A percentile compares a stretch with the other conserved stretches of the same genome.
Evolutionary conservation across 2,888 invertebrate species (phyloP).

Genomic region (Odontocolon sp.): DNA sequence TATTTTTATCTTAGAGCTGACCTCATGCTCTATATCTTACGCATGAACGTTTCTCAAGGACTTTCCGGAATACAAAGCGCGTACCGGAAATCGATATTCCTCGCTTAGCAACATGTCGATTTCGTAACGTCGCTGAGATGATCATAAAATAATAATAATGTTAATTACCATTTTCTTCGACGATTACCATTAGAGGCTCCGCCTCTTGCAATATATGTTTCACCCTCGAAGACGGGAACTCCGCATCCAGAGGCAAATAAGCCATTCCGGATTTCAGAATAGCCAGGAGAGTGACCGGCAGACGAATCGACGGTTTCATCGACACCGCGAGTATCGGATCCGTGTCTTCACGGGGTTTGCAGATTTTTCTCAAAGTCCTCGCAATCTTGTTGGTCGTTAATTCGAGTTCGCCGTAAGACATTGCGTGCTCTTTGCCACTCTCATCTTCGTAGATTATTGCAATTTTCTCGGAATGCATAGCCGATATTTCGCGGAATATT

Average conservation of each 20-base stretch:
- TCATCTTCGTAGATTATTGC: conserved; percentile 84
- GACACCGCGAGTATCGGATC: conserved; percentile 91
- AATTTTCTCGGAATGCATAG: conserved; percentile 81
- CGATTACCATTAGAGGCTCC: conserved; percentile 86
- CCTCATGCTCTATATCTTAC: background rate
- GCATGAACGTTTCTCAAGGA: conserved; percentile 17
- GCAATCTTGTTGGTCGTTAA: conserved; percentile 84
- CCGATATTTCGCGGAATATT: conserved; percentile 84
- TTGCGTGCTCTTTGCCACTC: conserved; percentile 64
- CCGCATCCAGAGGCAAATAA: conserved; percentile 91
- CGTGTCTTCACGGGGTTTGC: conserved; percentile 80
- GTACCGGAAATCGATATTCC: background rate
- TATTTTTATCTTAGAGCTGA: background rate
- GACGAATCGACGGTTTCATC: conserved; percentile 88
- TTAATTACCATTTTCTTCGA: conserved; percentile 85
- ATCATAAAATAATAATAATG: background rate
- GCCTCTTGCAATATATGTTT: conserved; percentile 90
- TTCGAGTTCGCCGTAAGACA: conserved; percentile 83
- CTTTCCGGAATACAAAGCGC: conserved; percentile 9
- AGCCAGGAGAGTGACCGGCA: conserved; percentile 87
- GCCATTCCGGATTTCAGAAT: conserved; percentile 92
- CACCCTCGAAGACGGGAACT: conserved; percentile 87
- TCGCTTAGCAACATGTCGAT: no score
- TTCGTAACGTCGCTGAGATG: background rate
- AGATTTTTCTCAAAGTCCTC: conserved; percentile 81